Base-by-base conservation (phyloP, 2,888 invertebrate species). In the Nebria salina region DNA sequence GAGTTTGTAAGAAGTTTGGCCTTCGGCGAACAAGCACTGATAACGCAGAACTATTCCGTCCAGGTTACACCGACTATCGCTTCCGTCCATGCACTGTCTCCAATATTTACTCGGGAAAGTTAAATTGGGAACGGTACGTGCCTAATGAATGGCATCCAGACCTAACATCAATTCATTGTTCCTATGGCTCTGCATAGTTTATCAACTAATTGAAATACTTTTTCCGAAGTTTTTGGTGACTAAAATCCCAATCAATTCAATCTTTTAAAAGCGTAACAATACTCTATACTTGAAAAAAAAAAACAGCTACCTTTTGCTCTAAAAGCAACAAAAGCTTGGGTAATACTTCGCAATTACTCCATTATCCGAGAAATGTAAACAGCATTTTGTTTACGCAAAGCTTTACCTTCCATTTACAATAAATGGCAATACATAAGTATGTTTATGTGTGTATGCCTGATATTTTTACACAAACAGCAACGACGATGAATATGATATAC, bases 401-500 rank as follows among this genome's bases (percentile, higher is more conserved):
- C 54, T 54, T 54, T 54, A 34, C 54, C 54, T 2, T 54, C 13
- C 54, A 5, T 2, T 13, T 8, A 2, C 54, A 2, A 8, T 11
- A 6, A 7, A 8, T 54, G 54, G 2, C 34, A 34, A 34, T 54
- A 54, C 54, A 13, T 8, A 13, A 13, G 7, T 54, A 54, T 8
- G 7, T 43, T 6, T 13, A 54, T 13, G 54, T 34, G 34, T 34
- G 34, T 34, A 13, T 13, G 54, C 1, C 2, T 54, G 70, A 34
- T 34, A 70, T 70, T 70, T 70, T 70, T 70, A 70, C 26, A 20
- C 25, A 70, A 70, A 70, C 70, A 70, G 70, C 8, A 54, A 54
- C 0, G 54, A 54, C 54, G 7, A 54, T 2, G 54, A 11, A 13
- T 54, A 6, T 54, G 54, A 54, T 8, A 54, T 54, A 54, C 54